A percentile compares a stretch with the other conserved stretches of the same genome.
Evolutionary conservation across 2,113 vertebrate genomes (phyloP).

Genomic region (Fulmarus glacialis): DNA sequence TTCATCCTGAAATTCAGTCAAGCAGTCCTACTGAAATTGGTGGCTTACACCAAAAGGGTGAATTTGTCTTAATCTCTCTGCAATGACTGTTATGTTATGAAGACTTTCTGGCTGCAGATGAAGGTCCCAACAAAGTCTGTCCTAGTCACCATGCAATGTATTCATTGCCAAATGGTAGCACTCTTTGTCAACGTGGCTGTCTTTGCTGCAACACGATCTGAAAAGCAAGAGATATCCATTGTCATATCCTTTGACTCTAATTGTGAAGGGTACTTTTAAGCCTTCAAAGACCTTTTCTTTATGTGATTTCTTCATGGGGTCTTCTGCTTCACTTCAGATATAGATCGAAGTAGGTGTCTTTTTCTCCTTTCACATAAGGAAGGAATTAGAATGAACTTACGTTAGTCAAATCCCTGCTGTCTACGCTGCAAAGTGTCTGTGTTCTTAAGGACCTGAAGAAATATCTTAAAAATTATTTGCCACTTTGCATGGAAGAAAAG

Average conservation of each 20-base stretch:
- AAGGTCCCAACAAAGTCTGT: background rate
- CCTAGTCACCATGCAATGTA: background rate
- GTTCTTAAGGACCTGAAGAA: background rate
- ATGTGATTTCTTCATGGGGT: background rate
- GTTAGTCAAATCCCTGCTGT: background rate
- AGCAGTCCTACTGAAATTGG: background rate
- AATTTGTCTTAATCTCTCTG: background rate
- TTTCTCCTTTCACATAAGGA: background rate
- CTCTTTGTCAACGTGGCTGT: rapidly evolving
- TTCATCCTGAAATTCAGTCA: background rate
- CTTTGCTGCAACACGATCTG: background rate
- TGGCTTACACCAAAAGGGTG: background rate
- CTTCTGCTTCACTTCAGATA: background rate
- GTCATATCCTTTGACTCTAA: background rate
- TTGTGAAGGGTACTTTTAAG: background rate
- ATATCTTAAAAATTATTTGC: background rate
- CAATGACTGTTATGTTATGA: background rate
- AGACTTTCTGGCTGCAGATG: background rate
- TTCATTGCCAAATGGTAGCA: background rate
- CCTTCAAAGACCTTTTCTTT: background rate
- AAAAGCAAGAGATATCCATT: background rate
- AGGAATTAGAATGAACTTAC: background rate
- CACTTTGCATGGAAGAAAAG: background rate
- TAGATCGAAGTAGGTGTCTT: rapidly evolving
- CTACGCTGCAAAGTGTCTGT: background rate